Evolutionary conservation across 2,888 invertebrate species (phyloP).

Genomic region (Synergus gifuensis): DNA sequence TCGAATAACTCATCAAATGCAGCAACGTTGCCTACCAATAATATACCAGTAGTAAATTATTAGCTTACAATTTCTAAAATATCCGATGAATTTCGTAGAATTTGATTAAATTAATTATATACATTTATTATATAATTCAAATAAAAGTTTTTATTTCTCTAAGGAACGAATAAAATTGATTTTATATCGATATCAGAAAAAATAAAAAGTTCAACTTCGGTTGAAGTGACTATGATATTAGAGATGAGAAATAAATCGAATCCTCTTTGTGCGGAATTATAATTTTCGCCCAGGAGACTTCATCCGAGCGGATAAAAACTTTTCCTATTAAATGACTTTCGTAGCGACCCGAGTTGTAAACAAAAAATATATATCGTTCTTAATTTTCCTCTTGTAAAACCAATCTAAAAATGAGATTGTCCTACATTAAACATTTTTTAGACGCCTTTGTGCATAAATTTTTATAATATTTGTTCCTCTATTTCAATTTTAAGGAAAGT

Average conservation of each 20-base stretch:
- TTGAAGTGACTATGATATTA: not conserved
- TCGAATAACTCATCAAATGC: not conserved
- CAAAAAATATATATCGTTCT: conserved; percentile 10
- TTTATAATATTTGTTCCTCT: not conserved
- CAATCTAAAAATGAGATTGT: not conserved
- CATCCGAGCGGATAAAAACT: conserved; percentile 10
- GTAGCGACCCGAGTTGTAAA: not conserved
- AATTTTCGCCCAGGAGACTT: not conserved
- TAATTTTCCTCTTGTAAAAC: not conserved
- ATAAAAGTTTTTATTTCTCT: not conserved
- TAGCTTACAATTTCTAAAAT: not conserved
- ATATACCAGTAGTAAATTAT: not conserved
- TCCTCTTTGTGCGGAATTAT: conserved; percentile 8
- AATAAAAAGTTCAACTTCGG: not conserved
- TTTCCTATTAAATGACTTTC: conserved; percentile 23
- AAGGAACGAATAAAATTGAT: not conserved
- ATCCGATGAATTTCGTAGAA: not conserved
- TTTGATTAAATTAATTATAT: too few relatives aligned
- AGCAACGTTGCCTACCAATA: not conserved
- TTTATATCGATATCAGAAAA: not conserved
- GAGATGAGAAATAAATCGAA: not conserved
- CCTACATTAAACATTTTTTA: not conserved
- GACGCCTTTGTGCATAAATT: not conserved
- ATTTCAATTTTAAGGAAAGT: not conserved
- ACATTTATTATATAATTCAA: too few relatives aligned